Evolutionary conservation across 2,888 invertebrate species (phyloP), one percentile per base, ranked within the genome.

Genomic region (Phorcus lineatus): DNA sequence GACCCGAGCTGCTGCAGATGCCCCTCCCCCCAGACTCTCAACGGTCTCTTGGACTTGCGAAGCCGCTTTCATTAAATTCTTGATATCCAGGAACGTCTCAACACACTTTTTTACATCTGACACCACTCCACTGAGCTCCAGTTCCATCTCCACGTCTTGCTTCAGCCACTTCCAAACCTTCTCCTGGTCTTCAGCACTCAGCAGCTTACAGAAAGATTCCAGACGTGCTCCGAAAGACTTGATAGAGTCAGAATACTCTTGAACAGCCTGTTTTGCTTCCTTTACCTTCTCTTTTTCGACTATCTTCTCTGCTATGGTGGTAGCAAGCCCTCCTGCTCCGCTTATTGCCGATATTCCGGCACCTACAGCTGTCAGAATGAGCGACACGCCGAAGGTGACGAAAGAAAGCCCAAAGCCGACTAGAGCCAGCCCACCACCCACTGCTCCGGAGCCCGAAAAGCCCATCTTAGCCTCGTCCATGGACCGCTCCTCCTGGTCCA

Each of bases 381-480:
- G 36, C 1, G 81, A 79, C 0, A 79, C 79, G 17, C 79, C 79
- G 67, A 80, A 79, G 17, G 79, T 82, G 17, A 80, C 77, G 77
- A 82, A 82, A n/a, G 81, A 82, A 24, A 82, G 62, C 6, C 81
- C 79, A 66, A 82, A 82, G 0, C 81, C 81, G n/a, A 79, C 55
- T 11, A 70, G n/a, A 53, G 76, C 77, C 28, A 81, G 40, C 4
- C 70, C 67, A 11, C 79, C 81, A 11, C 81, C 81, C 16, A 67
- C 79, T 28, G 79, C 53, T 19, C 74, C 54, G 2, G 77, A 67
- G 13, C 74, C 24, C 2, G 79, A 54, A 9, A 79, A 79, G 47
- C 67, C 70, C 31, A 79, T 62, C 52, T 79, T 81, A 4, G 79
- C 62, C n/a, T 24, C 17, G 24, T 62, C 62, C 13, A 62, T 28